These are phyloP conservation scores for Aegotheles bennettii DNA, from an alignment of 2,113 vertebrate species.

Conservation along the genomic window DNA sequence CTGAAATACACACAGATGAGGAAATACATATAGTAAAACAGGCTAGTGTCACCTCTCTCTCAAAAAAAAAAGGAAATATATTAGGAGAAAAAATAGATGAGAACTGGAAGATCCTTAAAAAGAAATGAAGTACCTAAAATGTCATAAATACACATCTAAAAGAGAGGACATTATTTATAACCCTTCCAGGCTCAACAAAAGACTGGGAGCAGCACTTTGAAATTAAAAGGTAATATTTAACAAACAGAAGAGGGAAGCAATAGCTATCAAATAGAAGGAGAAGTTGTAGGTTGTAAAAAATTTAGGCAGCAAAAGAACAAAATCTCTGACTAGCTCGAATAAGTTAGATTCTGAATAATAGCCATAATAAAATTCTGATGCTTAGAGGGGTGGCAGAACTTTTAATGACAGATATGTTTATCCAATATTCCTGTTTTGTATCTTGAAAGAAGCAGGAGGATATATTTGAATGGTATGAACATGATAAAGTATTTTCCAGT, in stretches of 20 bases:
- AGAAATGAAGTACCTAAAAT: background rate
- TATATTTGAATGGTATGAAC: conserved; percentile 2
- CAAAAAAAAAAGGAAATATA: background rate
- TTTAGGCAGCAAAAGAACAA: background rate
- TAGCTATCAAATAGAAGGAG: background rate
- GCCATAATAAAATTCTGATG: conserved; percentile 10
- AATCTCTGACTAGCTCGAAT: background rate
- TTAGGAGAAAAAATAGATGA: background rate
- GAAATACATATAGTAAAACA: background rate
- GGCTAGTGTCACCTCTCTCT: background rate
- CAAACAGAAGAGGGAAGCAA: background rate
- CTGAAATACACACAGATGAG: background rate
- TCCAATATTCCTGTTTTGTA: conserved; percentile 17
- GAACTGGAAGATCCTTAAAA: background rate
- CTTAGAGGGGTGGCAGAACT: background rate
- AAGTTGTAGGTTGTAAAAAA: background rate
- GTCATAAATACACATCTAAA: background rate
- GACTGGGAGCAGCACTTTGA: background rate
- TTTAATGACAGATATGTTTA: conserved; percentile 44
- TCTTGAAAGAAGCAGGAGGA: conserved; percentile 18
- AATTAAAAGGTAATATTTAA: conserved; percentile 7
- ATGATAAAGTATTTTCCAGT: conserved; percentile 53
- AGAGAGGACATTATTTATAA: background rate
- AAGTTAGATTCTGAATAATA: conserved; percentile 30
- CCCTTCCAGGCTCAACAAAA: background rate